Base-by-base conservation (phyloP, 2,888 invertebrate species). In the Drosophila nigritarsus region DNA sequence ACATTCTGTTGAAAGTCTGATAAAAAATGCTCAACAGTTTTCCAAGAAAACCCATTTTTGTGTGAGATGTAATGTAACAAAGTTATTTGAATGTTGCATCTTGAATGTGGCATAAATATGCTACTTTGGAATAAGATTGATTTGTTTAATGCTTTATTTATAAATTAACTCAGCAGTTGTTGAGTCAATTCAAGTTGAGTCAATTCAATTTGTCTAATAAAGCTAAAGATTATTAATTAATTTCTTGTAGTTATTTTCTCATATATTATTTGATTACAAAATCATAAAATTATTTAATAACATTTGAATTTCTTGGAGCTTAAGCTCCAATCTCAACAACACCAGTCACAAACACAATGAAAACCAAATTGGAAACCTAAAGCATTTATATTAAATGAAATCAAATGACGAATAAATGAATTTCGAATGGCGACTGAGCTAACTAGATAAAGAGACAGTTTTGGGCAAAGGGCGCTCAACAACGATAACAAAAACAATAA, bases 341-440 rank as follows among this genome's bases (percentile, higher is more conserved):
- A 20, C 20, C 20, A 50, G 34, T 24, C 32, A 51, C 30, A 68
- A 48, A 30, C 8, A 58, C 38, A 27, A 48, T 63, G 9, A 32
- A 40, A 48, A 15, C 24, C 9, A 42, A 61, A 62, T 54, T 15
- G 40, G 2, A 40, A 67, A 65, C 29, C 58, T 49, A 40, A 29
- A 49, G 45, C 36, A 56, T 64, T 63, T 42, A 50, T 32, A 58
- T 66, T 40, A n/a, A 56, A 58, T 50, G 34, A 38, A 73, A 78
- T 73, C 58, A 59, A 73, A 50, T 53, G 76, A 54, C 18, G 20
- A 58, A 65, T 65, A 73, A 78, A 73, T 78, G 56, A 55, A 77
- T 78, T 75, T 64, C 50, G 30, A 42, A 48, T 36, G 36, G 38
- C 32, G 51, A 72, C 54, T 27, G 56, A 38, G 42, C 50, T n/a